Conservation (phyloP, 2,113 vertebrate genomes). For the Zapornia atra region DNA sequence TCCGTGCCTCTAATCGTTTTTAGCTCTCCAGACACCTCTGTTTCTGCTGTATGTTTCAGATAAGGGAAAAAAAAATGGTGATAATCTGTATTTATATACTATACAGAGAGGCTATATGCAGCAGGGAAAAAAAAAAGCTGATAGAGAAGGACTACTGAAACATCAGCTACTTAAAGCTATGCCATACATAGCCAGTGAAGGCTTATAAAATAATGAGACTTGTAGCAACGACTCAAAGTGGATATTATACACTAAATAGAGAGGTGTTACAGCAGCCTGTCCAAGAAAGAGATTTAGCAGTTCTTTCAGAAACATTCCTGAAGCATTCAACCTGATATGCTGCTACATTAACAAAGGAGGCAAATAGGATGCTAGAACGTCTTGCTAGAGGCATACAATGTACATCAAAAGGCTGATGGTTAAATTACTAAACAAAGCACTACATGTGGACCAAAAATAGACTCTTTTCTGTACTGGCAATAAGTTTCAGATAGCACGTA, state of each 20-base stretch:
- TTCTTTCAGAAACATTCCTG: conserved; percentile 47
- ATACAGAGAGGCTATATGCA: background rate
- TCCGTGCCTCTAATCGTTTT: background rate
- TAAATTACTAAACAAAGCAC: conserved; percentile 48
- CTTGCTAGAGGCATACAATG: conserved; percentile 12
- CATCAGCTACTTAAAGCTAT: conserved; percentile 17
- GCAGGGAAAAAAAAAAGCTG: background rate
- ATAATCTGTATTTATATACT: conserved; percentile 18
- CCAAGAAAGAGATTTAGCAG: conserved; percentile 7
- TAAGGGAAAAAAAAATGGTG: background rate
- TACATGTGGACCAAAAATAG: conserved; percentile 18
- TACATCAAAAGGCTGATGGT: conserved; percentile 21
- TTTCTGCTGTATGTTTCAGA: conserved; percentile 29
- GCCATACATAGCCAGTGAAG: background rate
- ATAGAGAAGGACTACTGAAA: background rate
- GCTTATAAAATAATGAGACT: conserved; percentile 48
- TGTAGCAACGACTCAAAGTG: background rate
- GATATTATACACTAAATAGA: conserved; percentile 44
- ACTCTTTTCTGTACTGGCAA: background rate
- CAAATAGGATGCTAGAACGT: background rate
- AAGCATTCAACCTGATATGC: conserved; percentile 27
- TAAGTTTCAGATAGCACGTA: conserved; percentile 9
- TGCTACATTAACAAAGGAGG: conserved; percentile 36
- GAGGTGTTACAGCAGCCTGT: conserved; percentile 21
- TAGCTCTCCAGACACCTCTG: conserved; percentile 18